Percentiles rank a stretch among this genome's conserved stretches.
Evolutionary conservation across 2,888 invertebrate genomes (phyloP).

Genomic region (Nebria salina): DNA sequence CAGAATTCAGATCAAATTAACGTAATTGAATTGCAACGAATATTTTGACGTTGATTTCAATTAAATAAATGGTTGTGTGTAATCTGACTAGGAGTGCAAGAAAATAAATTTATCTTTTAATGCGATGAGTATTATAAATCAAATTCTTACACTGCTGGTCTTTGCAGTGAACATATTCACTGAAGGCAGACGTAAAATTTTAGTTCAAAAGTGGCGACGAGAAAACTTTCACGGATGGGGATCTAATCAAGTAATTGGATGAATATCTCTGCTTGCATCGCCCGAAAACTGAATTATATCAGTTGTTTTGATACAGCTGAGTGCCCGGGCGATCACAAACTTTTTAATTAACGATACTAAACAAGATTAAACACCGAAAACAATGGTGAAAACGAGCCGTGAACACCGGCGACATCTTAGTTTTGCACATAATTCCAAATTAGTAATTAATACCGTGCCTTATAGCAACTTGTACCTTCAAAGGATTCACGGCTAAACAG

Average conservation of each 20-base stretch:
- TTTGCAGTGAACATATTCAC: not conserved
- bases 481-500: constrained; percentile 9
- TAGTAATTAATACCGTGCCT: constrained; percentile 36
- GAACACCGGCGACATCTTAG: constrained; percentile 1
- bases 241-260: constrained; percentile 42
- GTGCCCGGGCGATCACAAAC: constrained; percentile 30
- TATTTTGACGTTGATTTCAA: not conserved
- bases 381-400: constrained; percentile 8
- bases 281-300: constrained; percentile 36
- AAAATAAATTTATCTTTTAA: not conserved
- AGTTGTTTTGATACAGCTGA: constrained; percentile 40
- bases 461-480: constrained; percentile 1
- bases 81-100: not conserved
- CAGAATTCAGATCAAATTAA: not conserved
- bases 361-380: constrained; percentile 39
- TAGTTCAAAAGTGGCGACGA: not conserved
- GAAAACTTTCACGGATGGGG: constrained; percentile 27
- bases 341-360: constrained; percentile 43
- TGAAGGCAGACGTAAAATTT: not conserved
- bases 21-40: not conserved
- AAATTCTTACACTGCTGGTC: not conserved
- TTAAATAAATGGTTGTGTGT: not conserved
- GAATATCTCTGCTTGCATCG: constrained; percentile 35
- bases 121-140: not conserved
- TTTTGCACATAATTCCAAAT: constrained; percentile 20